Conservation (phyloP, 2,113 vertebrate species). For the Neotragus moschatus region DNA sequence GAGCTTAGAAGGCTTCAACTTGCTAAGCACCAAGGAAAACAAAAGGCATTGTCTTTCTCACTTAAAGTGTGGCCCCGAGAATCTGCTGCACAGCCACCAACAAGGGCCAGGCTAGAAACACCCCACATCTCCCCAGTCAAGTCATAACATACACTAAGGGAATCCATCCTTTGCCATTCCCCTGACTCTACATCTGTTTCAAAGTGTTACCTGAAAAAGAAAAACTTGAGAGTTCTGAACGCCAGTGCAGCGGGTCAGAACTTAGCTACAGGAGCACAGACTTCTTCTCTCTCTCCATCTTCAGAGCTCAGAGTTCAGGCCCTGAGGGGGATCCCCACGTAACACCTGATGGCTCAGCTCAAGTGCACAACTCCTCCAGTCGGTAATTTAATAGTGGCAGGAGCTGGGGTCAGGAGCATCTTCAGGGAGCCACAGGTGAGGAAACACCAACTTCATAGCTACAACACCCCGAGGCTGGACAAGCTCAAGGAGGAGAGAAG, state of each 20-base stretch:
- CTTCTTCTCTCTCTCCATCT: background rate
- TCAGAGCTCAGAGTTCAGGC: background rate
- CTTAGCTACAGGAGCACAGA: background rate
- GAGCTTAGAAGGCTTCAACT: background rate
- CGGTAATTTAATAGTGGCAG: background rate
- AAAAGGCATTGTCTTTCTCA: background rate
- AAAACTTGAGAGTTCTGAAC: background rate
- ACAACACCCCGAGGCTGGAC: fast-evolving
- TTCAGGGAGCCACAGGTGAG: background rate
- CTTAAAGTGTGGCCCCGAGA: background rate
- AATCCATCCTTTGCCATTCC: background rate
- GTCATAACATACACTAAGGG: background rate
- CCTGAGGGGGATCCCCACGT: background rate
- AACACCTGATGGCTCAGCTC: background rate
- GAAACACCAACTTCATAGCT: background rate
- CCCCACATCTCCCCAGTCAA: background rate
- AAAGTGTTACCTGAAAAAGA: background rate
- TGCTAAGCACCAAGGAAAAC: background rate
- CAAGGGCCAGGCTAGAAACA: background rate
- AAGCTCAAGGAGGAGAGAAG: background rate
- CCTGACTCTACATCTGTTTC: background rate
- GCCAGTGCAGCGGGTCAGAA: background rate
- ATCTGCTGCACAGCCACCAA: background rate
- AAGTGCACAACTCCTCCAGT: background rate
- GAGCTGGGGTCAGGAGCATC: background rate